Percentiles rank a stretch among this genome's conserved stretches.
These are phyloP conservation scores for Pongo abelii DNA, from an alignment of 2,113 vertebrate species.

Conservation along the genomic window DNA sequence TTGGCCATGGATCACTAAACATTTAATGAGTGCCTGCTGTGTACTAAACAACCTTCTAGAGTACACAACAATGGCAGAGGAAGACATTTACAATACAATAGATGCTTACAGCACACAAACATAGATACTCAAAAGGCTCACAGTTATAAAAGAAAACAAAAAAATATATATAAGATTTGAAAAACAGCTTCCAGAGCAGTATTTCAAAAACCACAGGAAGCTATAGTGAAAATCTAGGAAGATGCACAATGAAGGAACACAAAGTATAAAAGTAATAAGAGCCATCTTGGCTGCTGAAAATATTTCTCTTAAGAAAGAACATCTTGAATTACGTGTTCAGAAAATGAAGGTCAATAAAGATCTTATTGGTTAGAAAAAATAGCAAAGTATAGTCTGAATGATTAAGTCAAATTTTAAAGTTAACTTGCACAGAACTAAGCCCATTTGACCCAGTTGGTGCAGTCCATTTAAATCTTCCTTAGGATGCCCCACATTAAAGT, in stretches of 20 bases:
- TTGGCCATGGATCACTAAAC: neutral
- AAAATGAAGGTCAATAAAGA: slow-evolving; percentile 26
- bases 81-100: neutral
- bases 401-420: neutral
- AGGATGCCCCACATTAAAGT: neutral
- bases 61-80: neutral
- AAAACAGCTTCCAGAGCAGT: neutral
- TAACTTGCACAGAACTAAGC: neutral
- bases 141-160: neutral
- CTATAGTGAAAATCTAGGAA: neutral
- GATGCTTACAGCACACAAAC: neutral
- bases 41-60: neutral
- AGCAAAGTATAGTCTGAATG: neutral
- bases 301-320: neutral
- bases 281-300: neutral
- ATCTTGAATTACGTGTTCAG: neutral
- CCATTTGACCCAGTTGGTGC: neutral
- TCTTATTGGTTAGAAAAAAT: neutral
- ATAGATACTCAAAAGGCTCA: neutral
- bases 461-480: neutral
- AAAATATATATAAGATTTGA: neutral
- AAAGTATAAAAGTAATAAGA: neutral
- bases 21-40: neutral
- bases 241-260: neutral
- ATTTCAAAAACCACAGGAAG: neutral